phyloP scores from a whole-genome alignment of 1,140 invertebrate species.

The Apis laboriosa region DNA sequence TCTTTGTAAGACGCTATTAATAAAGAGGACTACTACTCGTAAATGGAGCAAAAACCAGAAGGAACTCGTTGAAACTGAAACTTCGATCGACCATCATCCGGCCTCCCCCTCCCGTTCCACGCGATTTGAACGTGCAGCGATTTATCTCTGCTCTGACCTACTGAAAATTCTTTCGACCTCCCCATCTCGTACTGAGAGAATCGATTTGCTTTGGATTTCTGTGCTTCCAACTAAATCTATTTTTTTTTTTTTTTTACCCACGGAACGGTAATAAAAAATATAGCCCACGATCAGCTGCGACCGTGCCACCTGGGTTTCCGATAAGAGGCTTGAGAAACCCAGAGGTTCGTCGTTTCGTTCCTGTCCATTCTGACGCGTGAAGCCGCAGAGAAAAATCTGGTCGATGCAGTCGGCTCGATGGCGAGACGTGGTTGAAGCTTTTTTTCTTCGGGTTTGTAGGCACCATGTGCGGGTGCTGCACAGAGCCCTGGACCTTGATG shows the following conservation, averaged over 20 bases:
- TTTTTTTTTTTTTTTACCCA: too few species aligned
- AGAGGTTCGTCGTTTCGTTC: neutral
- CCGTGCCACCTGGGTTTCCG: conserved; percentile 2
- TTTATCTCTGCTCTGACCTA: neutral
- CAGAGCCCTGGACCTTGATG: conserved; percentile 57
- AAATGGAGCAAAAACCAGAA: neutral
- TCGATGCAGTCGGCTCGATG: conserved; percentile 46
- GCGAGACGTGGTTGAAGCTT: conserved; percentile 49
- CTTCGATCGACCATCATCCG: neutral
- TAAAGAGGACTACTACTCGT: neutral
- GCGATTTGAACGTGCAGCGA: neutral
- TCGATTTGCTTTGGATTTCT: neutral
- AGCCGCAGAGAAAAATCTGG: conserved; percentile 54
- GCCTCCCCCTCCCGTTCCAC: neutral
- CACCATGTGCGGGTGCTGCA: conserved; percentile 62
- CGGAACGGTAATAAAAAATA: neutral
- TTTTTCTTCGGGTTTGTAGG: conserved; percentile 47
- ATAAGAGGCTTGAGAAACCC: conserved; percentile 1
- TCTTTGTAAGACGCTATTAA: conserved; percentile 1
- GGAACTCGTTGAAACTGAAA: neutral
- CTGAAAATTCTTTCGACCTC: neutral
- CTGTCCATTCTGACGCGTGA: conserved; percentile 1
- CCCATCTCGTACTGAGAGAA: neutral
- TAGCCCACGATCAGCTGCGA: neutral
- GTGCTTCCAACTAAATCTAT: neutral